Conservation (phyloP, 2,797 vertebrate genomes). For the Epinephelus awoara region DNA sequence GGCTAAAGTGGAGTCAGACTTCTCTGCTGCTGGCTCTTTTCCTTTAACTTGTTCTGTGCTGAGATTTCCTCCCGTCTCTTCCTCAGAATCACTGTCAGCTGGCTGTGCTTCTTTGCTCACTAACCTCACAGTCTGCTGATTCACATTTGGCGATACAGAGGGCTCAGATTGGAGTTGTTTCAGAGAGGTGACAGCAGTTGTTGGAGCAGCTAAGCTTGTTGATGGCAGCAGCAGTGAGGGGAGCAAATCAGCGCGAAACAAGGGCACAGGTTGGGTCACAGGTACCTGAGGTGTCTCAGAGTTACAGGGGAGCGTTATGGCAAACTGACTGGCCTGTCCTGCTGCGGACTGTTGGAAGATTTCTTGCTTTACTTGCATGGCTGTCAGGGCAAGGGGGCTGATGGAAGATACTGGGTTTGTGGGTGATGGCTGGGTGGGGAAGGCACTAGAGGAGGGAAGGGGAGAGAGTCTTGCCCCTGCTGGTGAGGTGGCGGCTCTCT, state of each 20-base stretch:
- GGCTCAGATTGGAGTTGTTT: slow-evolving; percentile 30
- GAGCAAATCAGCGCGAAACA: slow-evolving; percentile 22
- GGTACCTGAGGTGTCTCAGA: slow-evolving; percentile 30
- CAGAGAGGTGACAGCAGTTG: slow-evolving; percentile 4
- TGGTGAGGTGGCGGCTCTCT: slow-evolving; percentile 17
- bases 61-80: neutral
- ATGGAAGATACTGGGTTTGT: neutral
- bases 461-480: slow-evolving; percentile 3
- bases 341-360: neutral
- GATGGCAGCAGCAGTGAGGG: slow-evolving; percentile 58
- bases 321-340: slow-evolving; percentile 67
- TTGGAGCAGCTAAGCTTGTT: slow-evolving; percentile 64
- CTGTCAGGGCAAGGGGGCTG: neutral
- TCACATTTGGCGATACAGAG: neutral
- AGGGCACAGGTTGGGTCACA: slow-evolving; percentile 12
- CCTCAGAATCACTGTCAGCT: neutral
- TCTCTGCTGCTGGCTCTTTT: neutral
- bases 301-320: slow-evolving; percentile 5
- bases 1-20: slow-evolving; percentile 37
- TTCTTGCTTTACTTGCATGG: slow-evolving; percentile 42
- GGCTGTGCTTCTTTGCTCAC: neutral
- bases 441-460: slow-evolving; percentile 17
- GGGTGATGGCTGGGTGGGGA: neutral
- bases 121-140: neutral
- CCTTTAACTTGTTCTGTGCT: neutral